These are phyloP conservation scores for Malurus leucopterus DNA, from an alignment of 2,797 vertebrate species.

Conservation along the genomic window DNA sequence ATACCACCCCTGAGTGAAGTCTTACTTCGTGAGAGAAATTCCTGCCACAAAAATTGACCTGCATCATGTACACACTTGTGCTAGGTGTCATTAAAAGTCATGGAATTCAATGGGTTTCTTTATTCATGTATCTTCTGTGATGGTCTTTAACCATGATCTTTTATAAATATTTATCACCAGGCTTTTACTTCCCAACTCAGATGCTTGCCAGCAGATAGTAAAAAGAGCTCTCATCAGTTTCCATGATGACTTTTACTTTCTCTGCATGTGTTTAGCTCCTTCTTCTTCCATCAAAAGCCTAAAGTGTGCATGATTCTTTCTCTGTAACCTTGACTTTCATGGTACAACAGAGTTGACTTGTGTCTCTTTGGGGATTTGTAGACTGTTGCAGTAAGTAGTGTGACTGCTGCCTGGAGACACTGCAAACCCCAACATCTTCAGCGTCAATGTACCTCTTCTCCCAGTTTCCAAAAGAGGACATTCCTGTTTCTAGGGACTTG, in stretches of 20 bases:
- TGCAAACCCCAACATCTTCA: background rate
- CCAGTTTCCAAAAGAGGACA: background rate
- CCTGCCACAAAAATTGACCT: background rate
- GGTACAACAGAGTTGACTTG: background rate
- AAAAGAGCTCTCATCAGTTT: background rate
- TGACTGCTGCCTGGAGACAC: background rate
- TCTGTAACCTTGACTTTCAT: background rate
- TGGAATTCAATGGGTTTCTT: background rate
- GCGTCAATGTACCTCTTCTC: background rate
- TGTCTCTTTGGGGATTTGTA: background rate
- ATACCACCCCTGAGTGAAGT: background rate
- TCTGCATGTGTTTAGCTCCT: accelerated
- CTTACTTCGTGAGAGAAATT: background rate
- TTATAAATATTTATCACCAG: background rate
- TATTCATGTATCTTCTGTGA: background rate
- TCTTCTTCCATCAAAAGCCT: background rate
- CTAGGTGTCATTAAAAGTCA: background rate
- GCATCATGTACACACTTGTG: background rate
- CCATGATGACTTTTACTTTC: background rate
- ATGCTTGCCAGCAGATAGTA: background rate
- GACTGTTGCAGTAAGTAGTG: background rate
- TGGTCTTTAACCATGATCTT: background rate
- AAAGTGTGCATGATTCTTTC: background rate
- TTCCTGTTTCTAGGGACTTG: background rate
- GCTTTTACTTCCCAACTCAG: background rate